Percentiles rank a stretch among this genome's conserved stretches.
These are phyloP conservation scores for Argynnis bischoffii DNA, from an alignment of 2,888 invertebrate species.

Conservation along the genomic window DNA sequence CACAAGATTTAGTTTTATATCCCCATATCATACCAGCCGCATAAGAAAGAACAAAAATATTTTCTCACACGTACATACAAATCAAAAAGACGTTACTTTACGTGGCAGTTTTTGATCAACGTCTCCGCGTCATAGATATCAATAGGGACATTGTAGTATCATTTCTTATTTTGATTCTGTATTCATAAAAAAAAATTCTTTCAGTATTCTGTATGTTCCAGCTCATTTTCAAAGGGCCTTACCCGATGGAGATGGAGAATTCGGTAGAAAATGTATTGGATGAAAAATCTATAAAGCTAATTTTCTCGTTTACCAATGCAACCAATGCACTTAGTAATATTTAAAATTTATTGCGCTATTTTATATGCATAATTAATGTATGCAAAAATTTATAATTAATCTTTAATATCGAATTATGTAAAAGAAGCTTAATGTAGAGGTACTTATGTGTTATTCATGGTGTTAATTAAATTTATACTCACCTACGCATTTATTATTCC, in stretches of 20 bases:
- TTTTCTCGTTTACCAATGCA: too few relatives aligned
- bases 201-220: background rate
- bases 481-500: conserved; percentile 16
- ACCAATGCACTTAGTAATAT: too few relatives aligned
- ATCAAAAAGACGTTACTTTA: background rate
- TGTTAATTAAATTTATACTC: conserved; percentile 16
- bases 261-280: too few relatives aligned
- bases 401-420: background rate
- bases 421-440: background rate
- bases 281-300: too few relatives aligned
- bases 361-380: too few relatives aligned
- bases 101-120: conserved; percentile 1
- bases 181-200: background rate
- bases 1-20: background rate
- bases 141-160: background rate
- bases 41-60: background rate
- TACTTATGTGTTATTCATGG: background rate
- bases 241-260: too few relatives aligned
- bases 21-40: too few relatives aligned
- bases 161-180: background rate
- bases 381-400: background rate
- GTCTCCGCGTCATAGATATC: background rate
- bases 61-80: conserved; percentile 4
- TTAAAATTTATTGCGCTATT: too few relatives aligned
- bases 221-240: too few relatives aligned